phyloP scores from a whole-genome alignment of 2,888 invertebrate species.

The Eristalis intricaria region DNA sequence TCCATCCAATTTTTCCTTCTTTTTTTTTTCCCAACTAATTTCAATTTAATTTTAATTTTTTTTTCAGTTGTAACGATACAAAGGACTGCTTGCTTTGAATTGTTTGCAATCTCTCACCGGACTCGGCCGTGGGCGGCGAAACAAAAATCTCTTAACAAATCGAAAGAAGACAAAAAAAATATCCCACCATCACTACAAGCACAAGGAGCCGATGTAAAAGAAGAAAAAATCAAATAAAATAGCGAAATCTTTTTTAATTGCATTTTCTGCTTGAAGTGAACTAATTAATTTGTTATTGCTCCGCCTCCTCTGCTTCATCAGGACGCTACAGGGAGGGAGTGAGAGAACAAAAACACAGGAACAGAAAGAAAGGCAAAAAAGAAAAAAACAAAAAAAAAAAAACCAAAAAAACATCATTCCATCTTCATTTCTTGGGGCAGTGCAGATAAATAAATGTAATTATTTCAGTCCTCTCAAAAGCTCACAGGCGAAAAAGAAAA shows the following conservation, averaged over 20 bases:
- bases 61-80: slow-evolving; percentile 63
- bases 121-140: slow-evolving; percentile 47
- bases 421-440: slow-evolving; percentile 67
- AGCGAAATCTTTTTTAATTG: slow-evolving; percentile 77
- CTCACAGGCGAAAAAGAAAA: slow-evolving; percentile 63
- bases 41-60: slow-evolving; percentile 72
- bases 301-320: slow-evolving; percentile 69
- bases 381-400: no score
- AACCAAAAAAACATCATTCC: slow-evolving; percentile 60
- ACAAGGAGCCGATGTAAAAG: background rate
- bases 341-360: background rate
- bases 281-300: slow-evolving; percentile 81
- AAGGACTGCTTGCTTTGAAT: slow-evolving; percentile 65
- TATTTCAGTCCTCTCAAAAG: slow-evolving; percentile 71
- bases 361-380: slow-evolving; percentile 39
- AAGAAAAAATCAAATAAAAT: slow-evolving; percentile 67
- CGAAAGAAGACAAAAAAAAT: slow-evolving; percentile 26
- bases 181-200: background rate
- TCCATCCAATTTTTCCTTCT: slow-evolving; percentile 3
- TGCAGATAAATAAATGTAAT: slow-evolving; percentile 72
- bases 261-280: slow-evolving; percentile 77
- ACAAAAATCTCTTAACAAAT: slow-evolving; percentile 45
- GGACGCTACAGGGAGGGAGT: slow-evolving; percentile 6
- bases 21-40: slow-evolving; percentile 44
- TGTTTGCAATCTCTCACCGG: slow-evolving; percentile 69